Percentiles rank a stretch among this genome's conserved stretches.
Conservation (phyloP, 2,797 vertebrate species). For the Triplophysa yarkandensis region DNA sequence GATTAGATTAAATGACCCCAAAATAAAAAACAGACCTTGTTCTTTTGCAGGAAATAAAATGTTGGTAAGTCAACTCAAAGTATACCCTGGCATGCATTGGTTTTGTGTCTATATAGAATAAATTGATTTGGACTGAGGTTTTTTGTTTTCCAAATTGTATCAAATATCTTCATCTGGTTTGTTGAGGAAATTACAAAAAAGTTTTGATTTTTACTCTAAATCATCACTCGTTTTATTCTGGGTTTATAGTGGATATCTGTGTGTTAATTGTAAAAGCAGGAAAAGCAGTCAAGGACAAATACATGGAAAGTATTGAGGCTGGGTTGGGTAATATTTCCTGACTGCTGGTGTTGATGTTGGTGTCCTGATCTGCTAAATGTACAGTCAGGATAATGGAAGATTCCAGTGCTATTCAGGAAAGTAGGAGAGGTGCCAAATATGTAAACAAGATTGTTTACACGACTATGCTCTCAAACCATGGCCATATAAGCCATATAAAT, state of each 20-base stretch:
- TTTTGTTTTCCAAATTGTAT: no score
- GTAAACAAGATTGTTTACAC: constrained; percentile 24
- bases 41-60: no score
- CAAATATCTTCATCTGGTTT: no score
- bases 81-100: no score
- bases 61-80: no score
- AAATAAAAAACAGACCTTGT: no score
- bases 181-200: no score
- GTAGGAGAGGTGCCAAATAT: constrained; percentile 30
- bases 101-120: no score
- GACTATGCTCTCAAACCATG: not conserved
- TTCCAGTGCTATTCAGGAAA: constrained; percentile 38
- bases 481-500: not conserved
- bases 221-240: no score
- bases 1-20: no score
- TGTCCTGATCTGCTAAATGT: not conserved
- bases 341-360: constrained; percentile 18
- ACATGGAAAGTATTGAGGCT: constrained; percentile 19
- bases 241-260: constrained; percentile 2
- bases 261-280: constrained; percentile 10
- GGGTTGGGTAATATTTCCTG: constrained; percentile 36
- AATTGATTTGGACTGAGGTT: no score
- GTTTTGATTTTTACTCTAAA: not conserved
- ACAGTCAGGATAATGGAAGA: constrained; percentile 19
- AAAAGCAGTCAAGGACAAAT: constrained; percentile 34